Evolutionary conservation across 2,113 vertebrate genomes (phyloP).

Genomic region (Istiophorus platypterus): DNA sequence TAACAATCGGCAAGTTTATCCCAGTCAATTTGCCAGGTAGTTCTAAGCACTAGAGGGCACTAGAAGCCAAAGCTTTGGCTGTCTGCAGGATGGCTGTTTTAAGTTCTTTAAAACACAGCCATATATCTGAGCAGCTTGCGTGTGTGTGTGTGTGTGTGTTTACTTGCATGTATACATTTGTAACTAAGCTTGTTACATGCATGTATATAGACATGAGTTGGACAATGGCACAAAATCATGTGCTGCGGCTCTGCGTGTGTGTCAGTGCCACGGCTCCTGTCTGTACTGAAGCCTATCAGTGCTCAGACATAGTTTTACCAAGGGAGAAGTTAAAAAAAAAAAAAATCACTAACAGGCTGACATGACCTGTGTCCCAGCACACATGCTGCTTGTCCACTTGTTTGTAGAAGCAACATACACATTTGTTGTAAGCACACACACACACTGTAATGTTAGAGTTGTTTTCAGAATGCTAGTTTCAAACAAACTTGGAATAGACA

Average conservation of each 20-base stretch:
- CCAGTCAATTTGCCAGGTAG: conserved; percentile 25
- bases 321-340: conserved; percentile 51
- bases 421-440: conserved; percentile 11
- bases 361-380: conserved; percentile 68
- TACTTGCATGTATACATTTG: conserved; percentile 63
- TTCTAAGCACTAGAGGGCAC: conserved; percentile 84
- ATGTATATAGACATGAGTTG: conserved; percentile 43
- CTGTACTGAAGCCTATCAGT: conserved; percentile 78
- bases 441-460: conserved; percentile 12
- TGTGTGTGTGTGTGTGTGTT: conserved; percentile 61
- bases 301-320: conserved; percentile 65
- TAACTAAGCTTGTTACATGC: conserved; percentile 56
- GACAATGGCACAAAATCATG: conserved; percentile 59
- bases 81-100: conserved; percentile 30
- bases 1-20: conserved; percentile 36
- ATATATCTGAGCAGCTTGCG: conserved; percentile 61
- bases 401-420: conserved; percentile 44
- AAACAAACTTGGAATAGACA: conserved; percentile 62
- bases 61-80: conserved; percentile 79
- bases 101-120: conserved; percentile 61
- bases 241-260: conserved; percentile 58
- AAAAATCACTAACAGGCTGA: conserved; percentile 60
- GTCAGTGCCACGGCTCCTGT: conserved; percentile 69
- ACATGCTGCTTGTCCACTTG: conserved; percentile 59
- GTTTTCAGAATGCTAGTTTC: conserved; percentile 56